These are phyloP conservation scores for Stenoptilia bipunctidactyla DNA, from an alignment of 2,888 invertebrate genomes.

Conservation along the genomic window DNA sequence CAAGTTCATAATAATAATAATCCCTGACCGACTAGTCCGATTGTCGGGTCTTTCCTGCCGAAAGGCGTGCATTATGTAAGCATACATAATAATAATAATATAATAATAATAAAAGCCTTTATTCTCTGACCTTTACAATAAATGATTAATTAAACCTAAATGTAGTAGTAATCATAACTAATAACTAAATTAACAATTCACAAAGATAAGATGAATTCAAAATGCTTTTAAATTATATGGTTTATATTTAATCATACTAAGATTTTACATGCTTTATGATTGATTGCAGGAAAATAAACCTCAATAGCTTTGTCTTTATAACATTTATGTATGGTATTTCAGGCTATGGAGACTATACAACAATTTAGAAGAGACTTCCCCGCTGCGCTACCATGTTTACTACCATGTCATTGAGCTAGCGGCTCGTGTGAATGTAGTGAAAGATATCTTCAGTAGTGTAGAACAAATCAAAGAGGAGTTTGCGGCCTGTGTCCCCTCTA, in stretches of 20 bases:
- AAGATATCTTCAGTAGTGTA: slow-evolving; percentile 86
- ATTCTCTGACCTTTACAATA: too few relatives aligned
- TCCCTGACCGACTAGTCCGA: too few relatives aligned
- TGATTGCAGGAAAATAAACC: too few relatives aligned
- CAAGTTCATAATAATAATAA: too few relatives aligned
- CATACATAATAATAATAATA: too few relatives aligned
- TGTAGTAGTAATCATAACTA: background rate
- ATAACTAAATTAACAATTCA: background rate
- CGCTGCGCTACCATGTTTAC: slow-evolving; percentile 92
- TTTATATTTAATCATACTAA: background rate
- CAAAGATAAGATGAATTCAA: background rate
- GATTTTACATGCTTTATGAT: too few relatives aligned
- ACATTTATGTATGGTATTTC: too few relatives aligned
- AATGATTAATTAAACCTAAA: too few relatives aligned
- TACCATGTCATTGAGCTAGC: slow-evolving; percentile 92
- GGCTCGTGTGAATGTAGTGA: slow-evolving; percentile 87
- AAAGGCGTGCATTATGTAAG: too few relatives aligned
- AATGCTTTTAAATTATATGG: background rate
- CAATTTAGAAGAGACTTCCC: slow-evolving; percentile 86
- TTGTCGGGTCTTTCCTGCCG: too few relatives aligned
- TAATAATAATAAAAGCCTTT: too few relatives aligned
- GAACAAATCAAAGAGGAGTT: slow-evolving; percentile 87
- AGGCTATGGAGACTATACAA: slow-evolving; percentile 94
- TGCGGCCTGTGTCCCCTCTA: slow-evolving; percentile 82
- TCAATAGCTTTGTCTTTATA: too few relatives aligned